phyloP scores from a whole-genome alignment of 2,888 invertebrate species.

The Oscheius myriophilus region DNA sequence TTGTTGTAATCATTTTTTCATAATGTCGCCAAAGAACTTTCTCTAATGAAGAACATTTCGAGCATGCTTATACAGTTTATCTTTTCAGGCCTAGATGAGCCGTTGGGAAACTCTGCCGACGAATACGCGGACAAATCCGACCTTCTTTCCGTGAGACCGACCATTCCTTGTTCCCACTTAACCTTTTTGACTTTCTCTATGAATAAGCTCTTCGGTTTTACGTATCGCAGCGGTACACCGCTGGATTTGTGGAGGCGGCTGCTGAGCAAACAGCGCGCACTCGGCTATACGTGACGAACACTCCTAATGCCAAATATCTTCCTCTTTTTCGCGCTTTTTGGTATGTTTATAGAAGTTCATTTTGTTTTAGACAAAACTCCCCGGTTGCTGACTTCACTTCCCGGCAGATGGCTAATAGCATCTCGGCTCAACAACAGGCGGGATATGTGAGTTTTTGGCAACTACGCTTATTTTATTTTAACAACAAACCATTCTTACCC shows the following conservation, averaged over 20 bases:
- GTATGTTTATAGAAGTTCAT: too few relatives aligned
- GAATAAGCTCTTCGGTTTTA: conserved; percentile 3
- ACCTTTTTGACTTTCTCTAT: conserved; percentile 1
- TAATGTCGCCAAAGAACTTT: too few relatives aligned
- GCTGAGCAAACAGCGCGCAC: conserved; percentile 21
- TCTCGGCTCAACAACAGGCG: conserved; percentile 28
- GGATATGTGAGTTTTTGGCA: conserved; percentile 22
- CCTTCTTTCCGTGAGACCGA: conserved; percentile 32
- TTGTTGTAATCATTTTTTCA: too few relatives aligned
- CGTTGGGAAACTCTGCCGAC: conserved; percentile 32
- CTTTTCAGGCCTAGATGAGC: conserved; percentile 30
- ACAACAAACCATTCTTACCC: too few relatives aligned
- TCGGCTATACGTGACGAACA: conserved; percentile 28
- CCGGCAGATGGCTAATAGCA: conserved; percentile 10
- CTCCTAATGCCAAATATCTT: conserved; percentile 18
- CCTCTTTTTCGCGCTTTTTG: conserved; percentile 11
- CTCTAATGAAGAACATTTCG: too few relatives aligned
- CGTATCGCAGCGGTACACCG: conserved; percentile 4
- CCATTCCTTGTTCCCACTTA: neutral
- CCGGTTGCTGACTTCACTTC: conserved; percentile 23
- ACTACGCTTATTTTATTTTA: neutral
- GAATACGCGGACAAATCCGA: conserved; percentile 31
- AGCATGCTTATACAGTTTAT: too few relatives aligned
- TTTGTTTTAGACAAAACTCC: conserved; percentile 29
- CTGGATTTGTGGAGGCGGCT: conserved; percentile 20